Evolutionary conservation across 2,113 vertebrate genomes (phyloP).

Genomic region (Heteronetta atricapilla): DNA sequence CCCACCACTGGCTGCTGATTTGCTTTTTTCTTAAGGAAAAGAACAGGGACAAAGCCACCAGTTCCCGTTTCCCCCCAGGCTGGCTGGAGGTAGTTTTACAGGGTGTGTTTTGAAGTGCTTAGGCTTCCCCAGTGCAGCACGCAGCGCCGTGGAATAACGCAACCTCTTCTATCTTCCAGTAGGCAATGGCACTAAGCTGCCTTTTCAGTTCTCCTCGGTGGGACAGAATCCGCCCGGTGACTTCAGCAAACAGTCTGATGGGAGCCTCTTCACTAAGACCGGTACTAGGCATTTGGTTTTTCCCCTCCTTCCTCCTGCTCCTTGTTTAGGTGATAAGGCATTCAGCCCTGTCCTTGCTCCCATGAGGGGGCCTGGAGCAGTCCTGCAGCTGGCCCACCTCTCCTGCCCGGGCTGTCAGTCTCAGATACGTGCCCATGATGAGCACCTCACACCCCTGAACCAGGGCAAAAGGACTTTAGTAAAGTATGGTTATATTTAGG

Average conservation of each 20-base stretch:
- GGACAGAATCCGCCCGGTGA: constrained; percentile 79
- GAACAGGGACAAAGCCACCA: neutral
- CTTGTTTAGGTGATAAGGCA: neutral
- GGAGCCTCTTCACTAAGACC: constrained; percentile 78
- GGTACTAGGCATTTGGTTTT: constrained; percentile 65
- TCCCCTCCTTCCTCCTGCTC: neutral
- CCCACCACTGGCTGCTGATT: neutral
- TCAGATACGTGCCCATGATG: neutral
- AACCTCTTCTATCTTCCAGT: constrained; percentile 76
- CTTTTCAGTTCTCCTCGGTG: constrained; percentile 80
- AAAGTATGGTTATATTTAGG: fast-evolving
- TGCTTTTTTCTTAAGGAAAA: neutral
- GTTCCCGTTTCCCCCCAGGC: neutral
- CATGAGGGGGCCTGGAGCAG: neutral
- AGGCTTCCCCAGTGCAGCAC: neutral
- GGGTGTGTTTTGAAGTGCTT: neutral
- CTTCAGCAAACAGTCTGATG: constrained; percentile 78
- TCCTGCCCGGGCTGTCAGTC: neutral
- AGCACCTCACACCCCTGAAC: neutral
- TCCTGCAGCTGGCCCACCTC: neutral
- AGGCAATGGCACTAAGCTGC: constrained; percentile 75
- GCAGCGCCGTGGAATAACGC: neutral
- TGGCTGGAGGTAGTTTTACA: neutral
- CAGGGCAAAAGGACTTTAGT: neutral
- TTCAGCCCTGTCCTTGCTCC: neutral